These are phyloP conservation scores for Dryoscopus gambensis DNA, from an alignment of 2,113 vertebrate species.

Conservation along the genomic window DNA sequence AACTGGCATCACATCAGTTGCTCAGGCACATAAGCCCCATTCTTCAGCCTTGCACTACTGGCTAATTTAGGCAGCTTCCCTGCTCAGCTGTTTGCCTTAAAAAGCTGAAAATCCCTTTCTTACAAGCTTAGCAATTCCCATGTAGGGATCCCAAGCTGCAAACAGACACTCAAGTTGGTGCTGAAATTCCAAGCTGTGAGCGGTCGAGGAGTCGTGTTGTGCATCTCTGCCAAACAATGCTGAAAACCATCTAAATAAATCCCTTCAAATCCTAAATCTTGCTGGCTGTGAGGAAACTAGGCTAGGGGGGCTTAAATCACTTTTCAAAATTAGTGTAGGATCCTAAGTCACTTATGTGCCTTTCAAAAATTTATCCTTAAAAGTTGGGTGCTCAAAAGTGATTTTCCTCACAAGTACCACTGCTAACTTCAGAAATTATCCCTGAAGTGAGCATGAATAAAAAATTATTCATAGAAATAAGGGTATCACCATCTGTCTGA, in stretches of 20 bases:
- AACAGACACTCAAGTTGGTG: conserved; percentile 28
- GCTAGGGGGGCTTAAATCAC: conserved; percentile 15
- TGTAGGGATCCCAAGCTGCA: conserved; percentile 8
- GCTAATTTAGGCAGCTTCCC: conserved; percentile 43
- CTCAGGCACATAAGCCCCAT: conserved; percentile 49
- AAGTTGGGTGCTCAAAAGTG: neutral
- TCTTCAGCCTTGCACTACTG: conserved; percentile 34
- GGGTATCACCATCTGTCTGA: neutral
- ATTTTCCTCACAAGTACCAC: neutral
- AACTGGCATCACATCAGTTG: conserved; percentile 59
- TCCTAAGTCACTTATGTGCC: neutral
- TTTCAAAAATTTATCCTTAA: conserved; percentile 19
- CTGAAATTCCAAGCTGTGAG: conserved; percentile 36
- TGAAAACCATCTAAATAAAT: conserved; percentile 54
- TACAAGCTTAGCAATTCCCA: conserved; percentile 57
- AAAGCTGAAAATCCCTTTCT: conserved; percentile 65
- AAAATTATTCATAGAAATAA: conserved; percentile 16
- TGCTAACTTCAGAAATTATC: conserved; percentile 8
- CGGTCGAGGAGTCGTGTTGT: neutral
- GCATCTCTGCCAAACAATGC: conserved; percentile 17
- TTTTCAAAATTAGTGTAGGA: conserved; percentile 4
- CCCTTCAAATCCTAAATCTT: conserved; percentile 62
- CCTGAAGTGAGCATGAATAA: neutral
- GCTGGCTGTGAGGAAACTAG: conserved; percentile 19
- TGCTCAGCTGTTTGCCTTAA: conserved; percentile 57